Evolutionary conservation across 2,888 invertebrate species (phyloP), one percentile per base, ranked within the genome.

Genomic region (Ceriagrion tenellum): DNA sequence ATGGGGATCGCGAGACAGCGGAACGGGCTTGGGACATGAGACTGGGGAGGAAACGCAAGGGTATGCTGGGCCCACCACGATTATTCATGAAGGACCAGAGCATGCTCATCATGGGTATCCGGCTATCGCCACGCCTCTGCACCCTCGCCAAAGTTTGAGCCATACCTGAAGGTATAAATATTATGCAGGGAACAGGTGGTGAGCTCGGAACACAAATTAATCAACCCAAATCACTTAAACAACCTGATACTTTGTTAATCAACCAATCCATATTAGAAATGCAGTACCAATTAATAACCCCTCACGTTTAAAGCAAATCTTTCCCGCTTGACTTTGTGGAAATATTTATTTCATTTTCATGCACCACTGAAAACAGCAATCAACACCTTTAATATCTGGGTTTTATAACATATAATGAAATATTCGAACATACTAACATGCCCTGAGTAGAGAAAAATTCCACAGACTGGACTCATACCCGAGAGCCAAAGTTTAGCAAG

Each of bases 21-120:
- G 26, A n/a, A 69, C 93, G 93, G 55, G 93, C 69, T 16, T 93
- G 93, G n/a, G 69, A 40, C 69, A 93, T n/a, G 18, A 93, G 93
- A 55, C 93, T 93, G 16, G 93, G 93, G 8, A 93, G 47, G 69
- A 93, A 93, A 69, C 93, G 93, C 69, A 93, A 26, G n/a, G 93
- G 93, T 6, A 93, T 93, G 69, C 93, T 93, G 63, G 93, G 93
- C n/a, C 93, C 93, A 16, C 93, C 69, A 93, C 93, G 93, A 35
- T 93, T 93, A 55, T 93, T 93, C 93, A 93, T 93, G 93, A 69
- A 74, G 69, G 93, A 93, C 93, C 63, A 74, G 47, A 93, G 93
- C 74, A 93, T 55, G n/a, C 23, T 74, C 69, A 74, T 93, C 30
- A 69, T 26, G 63, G 69, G 93, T 69, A 74, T 69, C 69, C 93